Base-by-base conservation (phyloP, 2,797 vertebrate genomes). In the Gymnodraco acuticeps region DNA sequence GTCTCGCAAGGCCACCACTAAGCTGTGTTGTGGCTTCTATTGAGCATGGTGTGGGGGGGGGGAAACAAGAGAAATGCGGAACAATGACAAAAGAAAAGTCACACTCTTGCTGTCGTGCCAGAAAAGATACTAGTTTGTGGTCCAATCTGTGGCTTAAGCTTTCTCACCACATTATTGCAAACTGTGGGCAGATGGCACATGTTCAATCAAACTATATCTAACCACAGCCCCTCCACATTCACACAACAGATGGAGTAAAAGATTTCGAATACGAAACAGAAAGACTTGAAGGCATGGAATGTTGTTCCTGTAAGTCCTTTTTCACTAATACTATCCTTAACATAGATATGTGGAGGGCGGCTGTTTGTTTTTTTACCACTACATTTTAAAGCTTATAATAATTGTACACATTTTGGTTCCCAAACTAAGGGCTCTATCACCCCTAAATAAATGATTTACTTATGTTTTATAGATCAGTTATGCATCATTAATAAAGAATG, bases 151-250 rank as follows among this genome's bases (percentile, higher is more conserved):
- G 84, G 75, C 82, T 77, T 8, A 38, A 73, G 55, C 56, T 67
- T 81, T 86, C 62, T 65, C 50, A 83, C 89, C 87, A 63, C 87
- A 87, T 78, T 60, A 79, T 68, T 71, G 63, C 61, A 65, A 38
- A 73, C 33, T 67, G 79, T 81, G 82, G 80, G 73, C 75, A 83
- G 75, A 83, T 87, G 80, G 77, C 76, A 77, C 77, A 83, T 59
- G 71, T 83, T 89, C 81, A 80, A 60, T 84, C 76, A 38, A 66
- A 80, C 70, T 50, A 33, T 70, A 84, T 74, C 81, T 58, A 73
- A 89, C 90, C 88, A 70, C 91, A 89, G 38, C 43, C 56, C 53
- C 50, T 75, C 66, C 63, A 81, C 77, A 78, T 80, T 83, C 70
- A 83, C 62, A 33, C 45, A 47, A 58, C 68, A 58, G 65, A 77